phyloP scores from a whole-genome alignment of 2,113 vertebrate genomes.

The Hippocampus zosterae region DNA sequence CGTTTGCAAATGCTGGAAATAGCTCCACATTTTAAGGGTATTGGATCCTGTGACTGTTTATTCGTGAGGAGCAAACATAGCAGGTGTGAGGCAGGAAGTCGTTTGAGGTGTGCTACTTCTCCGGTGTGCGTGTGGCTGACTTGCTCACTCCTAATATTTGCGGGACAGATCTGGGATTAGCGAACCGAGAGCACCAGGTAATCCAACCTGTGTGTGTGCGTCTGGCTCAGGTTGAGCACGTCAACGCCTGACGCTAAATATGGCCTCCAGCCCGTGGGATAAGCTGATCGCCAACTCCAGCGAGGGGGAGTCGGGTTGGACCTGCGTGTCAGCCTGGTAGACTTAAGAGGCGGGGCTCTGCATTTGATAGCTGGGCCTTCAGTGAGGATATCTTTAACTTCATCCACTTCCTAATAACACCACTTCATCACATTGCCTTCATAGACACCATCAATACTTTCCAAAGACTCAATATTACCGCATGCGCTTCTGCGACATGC shows the following conservation, averaged over 20 bases:
- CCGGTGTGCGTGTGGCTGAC: constrained; percentile 36
- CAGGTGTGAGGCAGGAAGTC: background rate
- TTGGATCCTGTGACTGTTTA: constrained; percentile 45
- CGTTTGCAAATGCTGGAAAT: constrained; percentile 49
- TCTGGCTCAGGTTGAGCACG: constrained; percentile 52
- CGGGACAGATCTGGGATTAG: constrained; percentile 62
- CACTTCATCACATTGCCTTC: too few relatives aligned
- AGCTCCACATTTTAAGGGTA: constrained; percentile 53
- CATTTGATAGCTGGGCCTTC: background rate
- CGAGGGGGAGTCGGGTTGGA: constrained; percentile 21
- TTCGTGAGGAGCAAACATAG: constrained; percentile 15
- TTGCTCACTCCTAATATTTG: constrained; percentile 53
- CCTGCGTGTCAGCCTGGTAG: background rate
- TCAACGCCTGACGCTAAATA: constrained; percentile 56
- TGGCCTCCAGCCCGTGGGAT: constrained; percentile 40
- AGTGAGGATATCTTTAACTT: background rate
- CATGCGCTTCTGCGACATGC: too few relatives aligned
- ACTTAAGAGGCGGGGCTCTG: background rate
- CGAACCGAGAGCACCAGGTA: constrained; percentile 55
- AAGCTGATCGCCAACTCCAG: constrained; percentile 37
- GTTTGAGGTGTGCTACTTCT: constrained; percentile 26
- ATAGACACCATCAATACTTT: too few relatives aligned
- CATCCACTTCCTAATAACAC: background rate
- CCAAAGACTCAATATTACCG: too few relatives aligned
- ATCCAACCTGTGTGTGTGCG: constrained; percentile 54